These are phyloP conservation scores for Diabrotica virgifera DNA, from an alignment of 1,140 invertebrate species.

Conservation along the genomic window DNA sequence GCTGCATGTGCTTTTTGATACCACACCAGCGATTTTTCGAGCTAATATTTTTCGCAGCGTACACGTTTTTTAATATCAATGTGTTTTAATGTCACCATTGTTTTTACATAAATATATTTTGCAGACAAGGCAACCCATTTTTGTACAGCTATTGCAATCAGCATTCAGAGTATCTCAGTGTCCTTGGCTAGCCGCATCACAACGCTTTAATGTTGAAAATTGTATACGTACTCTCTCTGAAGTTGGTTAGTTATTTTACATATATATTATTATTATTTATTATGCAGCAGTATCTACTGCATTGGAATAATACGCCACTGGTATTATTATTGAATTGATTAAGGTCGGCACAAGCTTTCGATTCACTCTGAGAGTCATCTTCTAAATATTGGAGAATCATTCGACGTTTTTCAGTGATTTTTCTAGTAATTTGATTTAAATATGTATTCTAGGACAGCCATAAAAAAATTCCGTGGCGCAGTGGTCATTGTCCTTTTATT, in stretches of 20 bases:
- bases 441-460: too few species aligned
- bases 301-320: constrained; percentile 2
- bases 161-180: constrained; percentile 90
- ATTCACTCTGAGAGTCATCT: too few species aligned
- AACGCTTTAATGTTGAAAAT: constrained; percentile 90
- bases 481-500: too few species aligned
- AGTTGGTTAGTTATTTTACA: constrained; percentile 66
- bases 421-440: too few species aligned
- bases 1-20: neutral
- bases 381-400: too few species aligned
- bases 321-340: neutral
- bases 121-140: constrained; percentile 91
- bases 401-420: too few species aligned
- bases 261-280: neutral
- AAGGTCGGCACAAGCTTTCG: too few species aligned
- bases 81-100: constrained; percentile 2
- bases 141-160: constrained; percentile 88
- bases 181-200: constrained; percentile 79
- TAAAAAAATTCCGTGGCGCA: too few species aligned
- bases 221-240: constrained; percentile 91
- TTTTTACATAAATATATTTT: constrained; percentile 30
- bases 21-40: neutral
- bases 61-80: neutral
- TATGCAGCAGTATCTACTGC: constrained; percentile 1
- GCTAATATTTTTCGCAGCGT: neutral